Evolutionary conservation across 2,113 vertebrate species (phyloP).

Genomic region (Dipodomys stephensi): DNA sequence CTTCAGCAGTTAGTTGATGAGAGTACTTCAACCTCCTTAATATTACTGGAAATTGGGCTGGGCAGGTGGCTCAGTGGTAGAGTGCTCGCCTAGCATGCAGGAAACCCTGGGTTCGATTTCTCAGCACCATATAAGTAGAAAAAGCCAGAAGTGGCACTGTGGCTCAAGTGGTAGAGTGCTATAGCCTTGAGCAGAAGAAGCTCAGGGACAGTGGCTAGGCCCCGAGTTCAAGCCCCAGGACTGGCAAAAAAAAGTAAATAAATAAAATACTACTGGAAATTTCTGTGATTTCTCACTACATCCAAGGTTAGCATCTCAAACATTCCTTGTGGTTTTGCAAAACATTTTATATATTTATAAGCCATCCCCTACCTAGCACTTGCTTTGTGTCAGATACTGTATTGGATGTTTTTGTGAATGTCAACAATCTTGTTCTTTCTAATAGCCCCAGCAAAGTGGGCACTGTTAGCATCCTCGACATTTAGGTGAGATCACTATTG

Average conservation of each 20-base stretch:
- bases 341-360: slow-evolving; percentile 21
- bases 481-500: neutral
- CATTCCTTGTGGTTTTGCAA: neutral
- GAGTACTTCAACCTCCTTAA: neutral
- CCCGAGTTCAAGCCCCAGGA: no score
- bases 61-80: no score
- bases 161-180: no score
- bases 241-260: no score
- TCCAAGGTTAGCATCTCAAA: neutral
- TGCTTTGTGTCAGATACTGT: neutral
- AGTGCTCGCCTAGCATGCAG: no score
- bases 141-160: no score
- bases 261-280: neutral
- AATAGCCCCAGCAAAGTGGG: neutral
- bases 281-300: slow-evolving; percentile 35
- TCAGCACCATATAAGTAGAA: no score
- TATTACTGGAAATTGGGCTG: neutral
- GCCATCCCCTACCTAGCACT: neutral
- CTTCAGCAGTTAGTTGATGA: neutral
- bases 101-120: no score
- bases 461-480: neutral
- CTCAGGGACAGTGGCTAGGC: no score
- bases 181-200: no score
- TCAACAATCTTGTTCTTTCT: neutral
- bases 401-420: neutral